Evolutionary conservation across 2,797 vertebrate genomes (phyloP), one percentile per base, ranked within the genome.

Genomic region (Phataginus tetradactyla): DNA sequence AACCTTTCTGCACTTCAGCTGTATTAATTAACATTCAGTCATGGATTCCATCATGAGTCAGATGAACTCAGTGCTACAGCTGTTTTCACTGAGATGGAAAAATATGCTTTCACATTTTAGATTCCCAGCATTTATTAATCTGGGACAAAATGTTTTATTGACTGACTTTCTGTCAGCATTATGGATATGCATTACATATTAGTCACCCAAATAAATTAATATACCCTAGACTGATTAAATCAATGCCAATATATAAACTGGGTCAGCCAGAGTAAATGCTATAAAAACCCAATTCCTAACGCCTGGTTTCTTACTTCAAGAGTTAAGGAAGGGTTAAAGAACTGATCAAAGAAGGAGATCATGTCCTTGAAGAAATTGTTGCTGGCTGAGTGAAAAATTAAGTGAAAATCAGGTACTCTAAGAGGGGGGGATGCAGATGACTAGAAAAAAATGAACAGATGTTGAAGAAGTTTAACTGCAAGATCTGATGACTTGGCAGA

Each of bases 11-110:
- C 91, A 96, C 96, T 97, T 98, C 71, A 37, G 72, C 92, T 85
- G 94, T 90, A 97, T 98, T 96, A 97, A 97, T 98, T 98, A 96
- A 94, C 94, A 92, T 90, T 96, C 96, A 97, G 97, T 97, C 97
- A 98, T 84, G 94, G 96, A 98, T 98, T 96, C 94, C 90, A 72
- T 49, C n/a, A 11, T 68, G 69, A 96, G 91, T 92, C 96, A 94
- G 95, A 98, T 98, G 98, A 97, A 96, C 94, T 94, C 77, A 68
- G 63, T 7, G 81, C 91, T 84, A 88, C 94, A 98, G 97, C 97
- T 98, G 96, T 95, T 97, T 74, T 59, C 68, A 89, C 34, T 45
- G 94, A 96, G 83, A 79, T 93, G 96, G 55, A 86, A 96, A 88
- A 98, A 97, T 92, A 87, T 66, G 63, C 83, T 90, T 98, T 98